Percentiles rank a stretch among this genome's conserved stretches.
Evolutionary conservation across 1,140 invertebrate species (phyloP).

Genomic region (Eufriesea mexicana): DNA sequence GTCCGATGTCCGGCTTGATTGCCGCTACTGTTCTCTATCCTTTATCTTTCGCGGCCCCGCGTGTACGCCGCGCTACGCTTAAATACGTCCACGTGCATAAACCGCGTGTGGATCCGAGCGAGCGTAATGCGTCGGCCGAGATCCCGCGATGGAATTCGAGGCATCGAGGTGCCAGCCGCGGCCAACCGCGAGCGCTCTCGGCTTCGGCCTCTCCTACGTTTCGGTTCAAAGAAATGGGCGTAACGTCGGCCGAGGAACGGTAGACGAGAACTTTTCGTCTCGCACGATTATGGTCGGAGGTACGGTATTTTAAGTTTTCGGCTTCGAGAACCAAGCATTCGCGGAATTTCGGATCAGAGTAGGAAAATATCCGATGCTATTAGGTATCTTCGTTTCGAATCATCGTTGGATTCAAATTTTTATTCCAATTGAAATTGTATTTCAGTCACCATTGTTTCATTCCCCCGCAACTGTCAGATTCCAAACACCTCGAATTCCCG

Average conservation of each 20-base stretch:
- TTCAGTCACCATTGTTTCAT: background rate
- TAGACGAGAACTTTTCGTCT: no score
- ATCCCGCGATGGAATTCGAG: background rate
- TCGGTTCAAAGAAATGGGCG: background rate
- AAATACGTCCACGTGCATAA: conserved; percentile 41
- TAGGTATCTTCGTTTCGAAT: no score
- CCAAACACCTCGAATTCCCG: background rate
- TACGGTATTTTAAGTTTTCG: no score
- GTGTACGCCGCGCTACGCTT: conserved; percentile 11
- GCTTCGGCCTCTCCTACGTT: no score
- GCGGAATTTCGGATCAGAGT: no score
- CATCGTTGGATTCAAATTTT: background rate
- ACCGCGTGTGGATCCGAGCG: background rate
- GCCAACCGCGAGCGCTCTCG: no score
- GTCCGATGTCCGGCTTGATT: conserved; percentile 79
- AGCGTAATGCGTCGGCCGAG: conserved; percentile 2
- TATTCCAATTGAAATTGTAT: no score
- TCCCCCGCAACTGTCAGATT: background rate
- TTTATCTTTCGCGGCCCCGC: conserved; percentile 67
- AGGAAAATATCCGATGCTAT: no score
- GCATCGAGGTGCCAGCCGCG: background rate
- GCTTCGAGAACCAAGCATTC: no score
- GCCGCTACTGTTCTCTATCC: conserved; percentile 78
- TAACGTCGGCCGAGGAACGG: no score
- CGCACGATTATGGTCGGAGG: no score